Evolutionary conservation across 2,113 vertebrate species (phyloP), one percentile per base, ranked within the genome.

Genomic region (Vanacampus margaritifer): DNA sequence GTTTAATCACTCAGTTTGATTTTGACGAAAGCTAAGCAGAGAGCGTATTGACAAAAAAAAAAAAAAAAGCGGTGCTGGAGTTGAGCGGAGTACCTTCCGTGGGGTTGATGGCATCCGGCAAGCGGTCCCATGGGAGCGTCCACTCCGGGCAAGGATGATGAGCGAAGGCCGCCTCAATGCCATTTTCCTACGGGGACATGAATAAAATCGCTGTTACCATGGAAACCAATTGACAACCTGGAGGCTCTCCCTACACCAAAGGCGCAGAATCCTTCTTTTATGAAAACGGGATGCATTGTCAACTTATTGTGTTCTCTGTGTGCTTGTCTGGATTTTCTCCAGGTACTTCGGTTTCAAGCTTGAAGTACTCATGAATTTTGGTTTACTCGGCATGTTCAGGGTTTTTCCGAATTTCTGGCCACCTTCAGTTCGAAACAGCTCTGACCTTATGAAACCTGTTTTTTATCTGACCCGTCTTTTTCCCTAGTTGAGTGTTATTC

Each of bases 51-150:
- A 41, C 39, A 41, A 46, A 17, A 41, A 0, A 23, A n/a, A n/a
- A n/a, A n/a, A n/a, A n/a, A n/a, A n/a, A n/a, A n/a, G n/a, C n/a
- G 21, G 48, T 51, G 48, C 10, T 11, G n/a, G 48, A 23, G 48
- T 51, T 23, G n/a, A 64, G 45, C 63, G n/a, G 62, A 7, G 23
- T 17, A 98, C 97, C 97, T 94, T 98, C 95, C 67, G 92, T 93
- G 71, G 97, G 97, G 87, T 87, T 95, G 79, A 95, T 95, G 17
- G 95, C 94, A 71, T 81, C 82, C 64, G 97, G 97, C 50, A 98
- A 89, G 71, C 21, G 87, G 53, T 90, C 88, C 97, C 97, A 99
- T 5, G 95, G 93, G 72, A 98, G 81, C 1, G 91, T 92, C 94
- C 94, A 95, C 26, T 10, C 67, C 58, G 95, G 93, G 77, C 88